Conservation (phyloP, 2,797 vertebrate genomes). For the Centropyge bicolor region DNA sequence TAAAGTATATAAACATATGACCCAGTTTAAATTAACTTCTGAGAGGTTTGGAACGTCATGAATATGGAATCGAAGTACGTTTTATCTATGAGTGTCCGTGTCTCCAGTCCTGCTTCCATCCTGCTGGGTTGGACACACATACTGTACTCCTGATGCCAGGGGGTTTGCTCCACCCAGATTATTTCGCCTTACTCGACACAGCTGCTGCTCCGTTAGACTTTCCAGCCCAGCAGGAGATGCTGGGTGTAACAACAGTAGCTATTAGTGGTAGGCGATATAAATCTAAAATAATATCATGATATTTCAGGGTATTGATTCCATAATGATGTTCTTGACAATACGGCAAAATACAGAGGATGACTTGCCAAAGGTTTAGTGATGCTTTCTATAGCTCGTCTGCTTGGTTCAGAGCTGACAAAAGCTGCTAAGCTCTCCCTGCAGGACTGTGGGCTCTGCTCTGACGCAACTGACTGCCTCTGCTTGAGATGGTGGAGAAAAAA, state of each 20-base stretch:
- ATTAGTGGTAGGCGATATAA: too few relatives aligned
- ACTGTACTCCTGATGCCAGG: neutral
- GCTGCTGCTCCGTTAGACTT: constrained; percentile 14
- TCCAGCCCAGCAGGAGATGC: neutral
- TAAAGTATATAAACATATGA: neutral
- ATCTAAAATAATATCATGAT: too few relatives aligned
- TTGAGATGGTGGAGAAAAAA: too few relatives aligned
- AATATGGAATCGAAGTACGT: neutral
- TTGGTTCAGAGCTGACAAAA: too few relatives aligned
- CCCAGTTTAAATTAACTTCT: neutral
- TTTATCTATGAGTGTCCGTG: neutral
- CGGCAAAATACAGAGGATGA: too few relatives aligned
- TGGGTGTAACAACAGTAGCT: neutral
- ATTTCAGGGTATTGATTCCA: too few relatives aligned
- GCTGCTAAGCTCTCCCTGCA: too few relatives aligned
- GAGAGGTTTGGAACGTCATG: neutral
- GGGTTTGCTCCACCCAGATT: constrained; percentile 9
- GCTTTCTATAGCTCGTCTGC: too few relatives aligned
- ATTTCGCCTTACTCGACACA: constrained; percentile 14
- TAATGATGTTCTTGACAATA: too few relatives aligned
- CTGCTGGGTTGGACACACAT: neutral
- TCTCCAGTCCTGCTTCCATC: neutral
- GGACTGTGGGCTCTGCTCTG: too few relatives aligned
- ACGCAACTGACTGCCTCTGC: too few relatives aligned
- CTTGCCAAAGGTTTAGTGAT: too few relatives aligned